Percentiles rank a stretch among this genome's conserved stretches.
Evolutionary conservation across 2,797 vertebrate genomes (phyloP).

Genomic region (Sciaenops ocellatus): DNA sequence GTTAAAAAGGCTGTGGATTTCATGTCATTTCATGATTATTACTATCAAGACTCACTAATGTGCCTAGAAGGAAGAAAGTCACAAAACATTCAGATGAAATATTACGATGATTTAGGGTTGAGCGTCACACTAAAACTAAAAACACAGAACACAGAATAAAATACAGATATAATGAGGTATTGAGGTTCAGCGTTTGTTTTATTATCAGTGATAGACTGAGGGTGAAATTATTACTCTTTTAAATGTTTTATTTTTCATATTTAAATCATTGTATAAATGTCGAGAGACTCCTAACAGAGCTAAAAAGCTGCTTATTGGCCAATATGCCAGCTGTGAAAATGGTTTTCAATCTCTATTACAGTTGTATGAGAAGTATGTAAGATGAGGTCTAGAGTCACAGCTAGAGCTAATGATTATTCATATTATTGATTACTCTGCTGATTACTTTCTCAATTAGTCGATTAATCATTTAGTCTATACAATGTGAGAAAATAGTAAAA

Average conservation of each 20-base stretch:
- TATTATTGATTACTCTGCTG: neutral
- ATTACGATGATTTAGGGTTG: neutral
- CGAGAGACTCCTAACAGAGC: neutral
- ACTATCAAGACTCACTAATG: slow-evolving; percentile 8
- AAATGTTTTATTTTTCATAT: neutral
- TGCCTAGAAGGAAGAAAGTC: slow-evolving; percentile 2
- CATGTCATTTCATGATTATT: slow-evolving; percentile 11
- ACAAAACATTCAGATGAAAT: slow-evolving; percentile 19
- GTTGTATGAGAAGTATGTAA: neutral
- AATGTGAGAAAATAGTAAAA: neutral
- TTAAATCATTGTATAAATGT: neutral
- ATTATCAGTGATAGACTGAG: neutral
- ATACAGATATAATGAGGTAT: neutral
- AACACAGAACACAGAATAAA: neutral
- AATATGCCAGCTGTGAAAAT: neutral
- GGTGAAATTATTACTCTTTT: neutral
- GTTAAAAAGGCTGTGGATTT: slow-evolving; percentile 1
- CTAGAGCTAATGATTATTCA: neutral
- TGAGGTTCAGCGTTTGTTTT: neutral
- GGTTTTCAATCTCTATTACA: neutral
- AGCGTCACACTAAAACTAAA: slow-evolving; percentile 2
- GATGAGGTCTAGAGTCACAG: neutral
- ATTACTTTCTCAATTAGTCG: neutral
- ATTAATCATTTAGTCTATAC: neutral
- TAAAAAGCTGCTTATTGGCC: neutral